Conservation (phyloP, 2,113 vertebrate genomes). For the Ammodytes marinus region DNA sequence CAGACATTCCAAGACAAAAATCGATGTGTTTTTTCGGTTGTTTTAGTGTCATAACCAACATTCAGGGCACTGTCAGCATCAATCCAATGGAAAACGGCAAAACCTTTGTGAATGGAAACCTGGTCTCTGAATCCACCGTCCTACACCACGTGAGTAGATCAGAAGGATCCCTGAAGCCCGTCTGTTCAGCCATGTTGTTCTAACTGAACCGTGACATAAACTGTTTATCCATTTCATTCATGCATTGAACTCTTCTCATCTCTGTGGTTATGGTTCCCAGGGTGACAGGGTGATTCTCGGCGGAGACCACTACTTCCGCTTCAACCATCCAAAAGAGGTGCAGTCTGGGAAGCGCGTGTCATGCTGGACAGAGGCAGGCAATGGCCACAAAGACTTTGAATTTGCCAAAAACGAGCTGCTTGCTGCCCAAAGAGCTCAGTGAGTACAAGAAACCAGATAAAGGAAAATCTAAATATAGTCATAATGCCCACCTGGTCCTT, state of each 20-base stretch:
- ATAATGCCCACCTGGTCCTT: neutral
- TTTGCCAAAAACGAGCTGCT: conserved; percentile 97
- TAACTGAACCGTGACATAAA: neutral
- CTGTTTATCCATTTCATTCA: neutral
- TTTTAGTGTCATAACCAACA: conserved; percentile 89
- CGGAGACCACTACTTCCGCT: conserved; percentile 97
- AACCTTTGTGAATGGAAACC: conserved; percentile 93
- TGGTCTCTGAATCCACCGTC: conserved; percentile 85
- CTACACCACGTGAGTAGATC: conserved; percentile 91
- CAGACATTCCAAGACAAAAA: neutral
- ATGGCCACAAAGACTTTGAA: conserved; percentile 94
- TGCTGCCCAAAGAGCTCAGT: conserved; percentile 90
- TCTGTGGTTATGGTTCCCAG: conserved; percentile 73
- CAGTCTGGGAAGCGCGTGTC: conserved; percentile 85
- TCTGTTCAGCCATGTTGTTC: neutral
- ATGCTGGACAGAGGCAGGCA: conserved; percentile 75
- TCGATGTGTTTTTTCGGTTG: neutral
- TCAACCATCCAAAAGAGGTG: conserved; percentile 95
- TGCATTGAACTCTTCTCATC: neutral
- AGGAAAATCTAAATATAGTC: neutral
- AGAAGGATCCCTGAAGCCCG: neutral
- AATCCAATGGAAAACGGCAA: conserved; percentile 88
- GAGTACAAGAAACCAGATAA: conserved; percentile 69
- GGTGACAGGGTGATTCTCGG: conserved; percentile 96
- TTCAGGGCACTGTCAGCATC: conserved; percentile 86